These are phyloP conservation scores for Crambe crambe DNA, from an alignment of 37 sponge, comb jelly and placozoan genomes.

Conservation along the genomic window DNA sequence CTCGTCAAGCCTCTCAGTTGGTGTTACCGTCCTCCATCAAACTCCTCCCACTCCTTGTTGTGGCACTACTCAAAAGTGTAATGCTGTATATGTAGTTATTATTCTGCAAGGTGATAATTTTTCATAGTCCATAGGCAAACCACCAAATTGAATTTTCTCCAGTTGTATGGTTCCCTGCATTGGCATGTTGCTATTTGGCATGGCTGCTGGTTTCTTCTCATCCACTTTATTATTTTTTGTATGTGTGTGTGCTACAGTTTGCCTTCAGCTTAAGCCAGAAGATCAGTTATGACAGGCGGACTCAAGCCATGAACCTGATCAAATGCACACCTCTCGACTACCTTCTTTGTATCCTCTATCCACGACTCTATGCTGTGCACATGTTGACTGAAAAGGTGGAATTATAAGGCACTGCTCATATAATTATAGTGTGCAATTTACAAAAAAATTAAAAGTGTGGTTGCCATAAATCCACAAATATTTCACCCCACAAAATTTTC, in stretches of 20 bases:
- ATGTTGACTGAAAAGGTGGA: conserved; percentile 68
- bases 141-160: not conserved
- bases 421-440: too few relatives aligned
- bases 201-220: too few relatives aligned
- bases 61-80: conserved; percentile 75
- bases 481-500: too few relatives aligned
- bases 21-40: conserved; percentile 75
- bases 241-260: too few relatives aligned
- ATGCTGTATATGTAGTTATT: not conserved
- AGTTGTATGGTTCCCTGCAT: not conserved
- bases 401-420: too few relatives aligned
- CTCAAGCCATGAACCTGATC: conserved; percentile 77
- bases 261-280: conserved; percentile 76
- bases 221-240: too few relatives aligned
- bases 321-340: conserved; percentile 82
- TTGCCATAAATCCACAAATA: too few relatives aligned
- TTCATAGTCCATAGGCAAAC: too few relatives aligned
- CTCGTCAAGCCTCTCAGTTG: conserved; percentile 54
- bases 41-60: conserved; percentile 75
- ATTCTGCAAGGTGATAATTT: not conserved
- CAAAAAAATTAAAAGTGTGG: too few relatives aligned
- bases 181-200: too few relatives aligned
- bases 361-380: conserved; percentile 78
- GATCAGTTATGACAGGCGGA: conserved; percentile 69
- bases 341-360: conserved; percentile 76